Evolutionary conservation across 2,888 invertebrate genomes (phyloP), one percentile per base, ranked within the genome.

Genomic region (Rugalucina vietnamica): DNA sequence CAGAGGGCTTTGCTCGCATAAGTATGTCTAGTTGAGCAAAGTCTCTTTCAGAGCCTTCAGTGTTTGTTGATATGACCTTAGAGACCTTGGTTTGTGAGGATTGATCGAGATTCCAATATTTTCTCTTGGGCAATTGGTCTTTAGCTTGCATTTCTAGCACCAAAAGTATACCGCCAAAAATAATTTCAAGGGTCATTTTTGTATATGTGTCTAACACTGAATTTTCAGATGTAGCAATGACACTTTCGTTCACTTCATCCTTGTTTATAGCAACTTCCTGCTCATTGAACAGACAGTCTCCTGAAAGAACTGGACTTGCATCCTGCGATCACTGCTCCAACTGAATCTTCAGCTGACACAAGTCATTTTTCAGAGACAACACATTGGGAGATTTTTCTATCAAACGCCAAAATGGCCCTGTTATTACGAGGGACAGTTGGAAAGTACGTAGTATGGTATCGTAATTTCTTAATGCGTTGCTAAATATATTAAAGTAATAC

Each of bases 51-150:
- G 73, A 76, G 27, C n/a, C 10, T 8, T 8, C 4, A 0, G 74
- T 80, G 34, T 82, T 80, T 29, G 81, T 82, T 1, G 74, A 3
- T 24, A 49, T 27, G 49, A 39, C 70, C 32, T 27, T 21, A 18
- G 43, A 5, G 21, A 29, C 12, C 36, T 49, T 57, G 27, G 34
- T 21, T 50, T 21, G 29, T 34, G 21, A 14, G 24, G 27, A 49
- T 36, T 57, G 21, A 18, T 37, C 39, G 4, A 65, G n/a, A 24
- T 69, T 24, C 77, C 69, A 73, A 54, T 84, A 87, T 39, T 39
- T 84, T 29, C 84, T 82, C 0, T 77, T 77, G 21, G 78, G 76
- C 14, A 84, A 65, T 37, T 86, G 87, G 57, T 84, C 87, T 43
- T 82, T 72, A 5, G 71, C 82, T 43, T 87, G 87, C 1, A 82